Evolutionary conservation across 2,888 invertebrate species (phyloP).

Genomic region (Ecliptopera silaceata): DNA sequence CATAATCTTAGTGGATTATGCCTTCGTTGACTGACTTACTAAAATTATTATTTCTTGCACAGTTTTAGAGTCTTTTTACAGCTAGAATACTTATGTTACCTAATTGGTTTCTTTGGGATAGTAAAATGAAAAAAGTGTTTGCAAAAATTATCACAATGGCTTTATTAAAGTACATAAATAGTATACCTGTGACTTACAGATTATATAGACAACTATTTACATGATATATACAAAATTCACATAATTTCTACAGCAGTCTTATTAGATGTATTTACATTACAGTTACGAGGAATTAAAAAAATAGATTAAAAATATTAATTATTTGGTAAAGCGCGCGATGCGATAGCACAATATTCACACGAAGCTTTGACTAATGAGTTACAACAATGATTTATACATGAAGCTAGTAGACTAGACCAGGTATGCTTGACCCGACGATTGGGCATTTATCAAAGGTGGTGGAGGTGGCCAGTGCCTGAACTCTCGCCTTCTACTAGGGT

Average conservation of each 20-base stretch:
- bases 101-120: conserved; percentile 3
- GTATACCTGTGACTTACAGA: conserved; percentile 78
- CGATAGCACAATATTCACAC: conserved; percentile 74
- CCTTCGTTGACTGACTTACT: conserved; percentile 26
- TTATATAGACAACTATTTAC: conserved; percentile 78
- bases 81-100: neutral
- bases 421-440: conserved; percentile 76
- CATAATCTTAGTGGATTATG: conserved; percentile 36
- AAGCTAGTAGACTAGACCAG: conserved; percentile 78
- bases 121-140: conserved; percentile 53
- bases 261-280: conserved; percentile 80
- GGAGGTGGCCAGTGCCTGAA: conserved; percentile 77
- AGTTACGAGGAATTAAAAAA: conserved; percentile 77
- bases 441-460: conserved; percentile 71
- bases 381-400: conserved; percentile 46
- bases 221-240: conserved; percentile 79
- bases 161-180: conserved; percentile 84
- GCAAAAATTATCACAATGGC: conserved; percentile 83
- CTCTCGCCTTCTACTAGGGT: conserved; percentile 71
- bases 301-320: conserved; percentile 74
- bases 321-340: conserved; percentile 81
- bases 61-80: neutral
- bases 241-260: conserved; percentile 82
- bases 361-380: conserved; percentile 73
- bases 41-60: conserved; percentile 34